Conservation (phyloP, 2,113 vertebrate genomes). For the Urocitellus parryii region DNA sequence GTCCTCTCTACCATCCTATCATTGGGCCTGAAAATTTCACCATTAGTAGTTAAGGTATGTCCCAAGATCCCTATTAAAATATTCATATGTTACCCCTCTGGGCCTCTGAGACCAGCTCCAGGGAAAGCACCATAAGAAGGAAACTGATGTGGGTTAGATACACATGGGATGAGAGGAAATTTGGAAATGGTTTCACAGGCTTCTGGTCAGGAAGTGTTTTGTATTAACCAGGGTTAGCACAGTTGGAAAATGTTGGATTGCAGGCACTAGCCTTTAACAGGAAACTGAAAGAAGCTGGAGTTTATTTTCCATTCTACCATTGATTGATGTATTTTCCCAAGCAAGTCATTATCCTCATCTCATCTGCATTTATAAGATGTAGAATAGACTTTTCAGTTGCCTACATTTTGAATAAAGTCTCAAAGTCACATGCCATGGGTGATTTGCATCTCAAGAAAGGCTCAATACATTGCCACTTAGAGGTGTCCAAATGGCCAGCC, state of each 20-base stretch:
- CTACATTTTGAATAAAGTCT: neutral
- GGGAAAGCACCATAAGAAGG: neutral
- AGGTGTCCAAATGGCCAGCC: neutral
- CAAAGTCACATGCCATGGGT: neutral
- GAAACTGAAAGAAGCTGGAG: neutral
- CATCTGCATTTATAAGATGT: neutral
- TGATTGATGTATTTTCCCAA: neutral
- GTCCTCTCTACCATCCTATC: neutral
- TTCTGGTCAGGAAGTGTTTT: neutral
- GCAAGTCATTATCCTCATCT: neutral
- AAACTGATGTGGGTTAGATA: neutral
- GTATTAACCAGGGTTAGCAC: neutral
- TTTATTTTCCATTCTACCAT: neutral
- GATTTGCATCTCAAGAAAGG: neutral
- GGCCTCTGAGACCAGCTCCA: neutral
- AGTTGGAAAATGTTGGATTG: neutral
- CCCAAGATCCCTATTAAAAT: neutral
- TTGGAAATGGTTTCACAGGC: neutral
- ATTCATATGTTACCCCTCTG: neutral
- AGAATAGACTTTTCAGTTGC: neutral
- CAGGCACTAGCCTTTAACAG: neutral
- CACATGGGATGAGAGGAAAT: neutral
- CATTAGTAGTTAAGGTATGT: neutral
- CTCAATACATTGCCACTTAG: neutral
- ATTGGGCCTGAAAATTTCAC: neutral